Conservation (phyloP, 2,113 vertebrate species). For the Psephotus haematonotus region DNA sequence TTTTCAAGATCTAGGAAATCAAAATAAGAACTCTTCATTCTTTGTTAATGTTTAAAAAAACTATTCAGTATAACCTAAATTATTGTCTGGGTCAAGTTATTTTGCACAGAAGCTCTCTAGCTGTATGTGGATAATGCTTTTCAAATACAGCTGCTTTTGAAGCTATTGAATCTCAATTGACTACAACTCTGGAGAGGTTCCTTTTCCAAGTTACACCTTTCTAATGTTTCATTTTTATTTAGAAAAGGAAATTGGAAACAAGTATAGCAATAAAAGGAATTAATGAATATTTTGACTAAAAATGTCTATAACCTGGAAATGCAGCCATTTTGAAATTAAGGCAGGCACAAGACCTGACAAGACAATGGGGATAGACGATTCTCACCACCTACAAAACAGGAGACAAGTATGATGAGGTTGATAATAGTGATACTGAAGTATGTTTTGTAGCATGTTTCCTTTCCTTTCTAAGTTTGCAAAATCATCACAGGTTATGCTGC, state of each 20-base stretch:
- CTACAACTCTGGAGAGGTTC: not conserved
- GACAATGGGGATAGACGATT: constrained; percentile 13
- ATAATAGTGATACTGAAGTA: not conserved
- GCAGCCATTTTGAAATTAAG: constrained; percentile 45
- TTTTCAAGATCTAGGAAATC: not conserved
- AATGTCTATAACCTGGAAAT: not conserved
- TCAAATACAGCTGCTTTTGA: not conserved
- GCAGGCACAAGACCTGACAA: not conserved
- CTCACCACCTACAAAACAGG: not conserved
- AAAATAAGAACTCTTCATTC: not conserved
- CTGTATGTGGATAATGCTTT: not conserved
- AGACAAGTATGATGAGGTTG: not conserved
- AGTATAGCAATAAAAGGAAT: constrained; percentile 23
- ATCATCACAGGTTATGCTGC: not conserved
- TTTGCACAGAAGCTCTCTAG: not conserved
- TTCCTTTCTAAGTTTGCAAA: not conserved
- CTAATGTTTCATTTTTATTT: not conserved
- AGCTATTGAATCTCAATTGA: not conserved
- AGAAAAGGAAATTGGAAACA: not conserved
- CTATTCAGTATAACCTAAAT: not conserved
- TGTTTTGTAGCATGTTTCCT: not conserved
- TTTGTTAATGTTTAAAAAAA: not conserved
- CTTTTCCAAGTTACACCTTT: not conserved
- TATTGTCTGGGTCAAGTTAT: not conserved
- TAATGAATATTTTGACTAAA: constrained; percentile 18